These are phyloP conservation scores for Athene cunicularia DNA, from an alignment of 2,113 vertebrate genomes.

Conservation along the genomic window DNA sequence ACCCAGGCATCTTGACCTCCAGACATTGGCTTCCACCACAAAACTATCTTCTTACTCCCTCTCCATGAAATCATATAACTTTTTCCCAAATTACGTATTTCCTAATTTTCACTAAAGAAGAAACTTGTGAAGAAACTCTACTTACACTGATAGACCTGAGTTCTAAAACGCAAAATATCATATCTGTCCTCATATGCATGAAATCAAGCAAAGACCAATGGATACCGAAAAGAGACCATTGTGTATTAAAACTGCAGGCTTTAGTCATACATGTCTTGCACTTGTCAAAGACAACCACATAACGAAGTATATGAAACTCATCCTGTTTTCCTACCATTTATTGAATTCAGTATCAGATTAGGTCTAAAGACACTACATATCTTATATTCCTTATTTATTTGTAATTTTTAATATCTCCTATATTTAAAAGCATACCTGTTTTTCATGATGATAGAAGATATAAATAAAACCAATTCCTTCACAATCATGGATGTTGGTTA, in stretches of 20 bases:
- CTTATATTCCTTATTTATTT: background rate
- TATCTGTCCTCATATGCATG: background rate
- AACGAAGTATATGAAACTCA: background rate
- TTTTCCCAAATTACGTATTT: background rate
- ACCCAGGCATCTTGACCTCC: background rate
- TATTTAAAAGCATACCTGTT: background rate
- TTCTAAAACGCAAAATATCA: background rate
- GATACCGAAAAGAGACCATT: background rate
- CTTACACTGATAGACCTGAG: background rate
- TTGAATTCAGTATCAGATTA: background rate
- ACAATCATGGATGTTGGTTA: background rate
- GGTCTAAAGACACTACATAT: background rate
- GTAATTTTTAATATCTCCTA: background rate
- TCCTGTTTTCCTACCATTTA: background rate
- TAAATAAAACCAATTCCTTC: background rate
- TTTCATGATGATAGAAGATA: background rate
- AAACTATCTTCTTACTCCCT: background rate
- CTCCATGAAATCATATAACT: background rate
- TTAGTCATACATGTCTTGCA: background rate
- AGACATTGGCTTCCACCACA: background rate
- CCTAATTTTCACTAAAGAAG: background rate
- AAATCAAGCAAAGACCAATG: background rate
- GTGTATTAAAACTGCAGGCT: background rate
- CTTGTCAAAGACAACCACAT: background rate
- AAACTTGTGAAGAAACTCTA: background rate